phyloP scores from a whole-genome alignment of 2,113 vertebrate species.

The Agapornis roseicollis region DNA sequence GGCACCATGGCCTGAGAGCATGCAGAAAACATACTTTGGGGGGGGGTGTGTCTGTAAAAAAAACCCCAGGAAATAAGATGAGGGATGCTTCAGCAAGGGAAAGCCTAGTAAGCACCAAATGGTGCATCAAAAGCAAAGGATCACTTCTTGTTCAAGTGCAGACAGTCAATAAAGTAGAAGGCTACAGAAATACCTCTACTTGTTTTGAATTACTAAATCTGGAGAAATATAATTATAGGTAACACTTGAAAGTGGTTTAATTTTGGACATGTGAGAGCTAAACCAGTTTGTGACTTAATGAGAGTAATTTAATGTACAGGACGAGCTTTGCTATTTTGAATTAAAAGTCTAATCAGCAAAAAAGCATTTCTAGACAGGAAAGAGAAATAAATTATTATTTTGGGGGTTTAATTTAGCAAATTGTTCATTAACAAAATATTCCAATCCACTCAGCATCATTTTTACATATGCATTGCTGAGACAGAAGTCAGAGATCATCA shows the following conservation, averaged over 20 bases:
- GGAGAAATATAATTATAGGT: neutral
- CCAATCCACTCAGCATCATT: neutral
- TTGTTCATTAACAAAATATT: neutral
- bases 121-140: neutral
- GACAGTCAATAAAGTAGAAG: neutral
- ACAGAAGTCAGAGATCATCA: slow-evolving; percentile 7
- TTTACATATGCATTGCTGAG: neutral
- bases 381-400: neutral
- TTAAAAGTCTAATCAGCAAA: slow-evolving; percentile 24
- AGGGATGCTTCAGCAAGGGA: neutral
- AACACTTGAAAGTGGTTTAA: neutral
- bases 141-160: neutral
- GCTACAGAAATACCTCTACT: neutral
- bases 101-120: neutral
- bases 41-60: neutral
- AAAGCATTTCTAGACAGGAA: slow-evolving; percentile 9
- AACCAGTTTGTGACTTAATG: neutral
- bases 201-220: neutral
- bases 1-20: neutral
- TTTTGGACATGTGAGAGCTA: neutral
- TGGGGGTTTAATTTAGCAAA: neutral
- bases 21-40: neutral
- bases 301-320: neutral
- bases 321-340: neutral
- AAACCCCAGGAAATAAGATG: neutral